Evolutionary conservation across 1,140 invertebrate species (phyloP).

Genomic region (Lordiphosa mommai): DNA sequence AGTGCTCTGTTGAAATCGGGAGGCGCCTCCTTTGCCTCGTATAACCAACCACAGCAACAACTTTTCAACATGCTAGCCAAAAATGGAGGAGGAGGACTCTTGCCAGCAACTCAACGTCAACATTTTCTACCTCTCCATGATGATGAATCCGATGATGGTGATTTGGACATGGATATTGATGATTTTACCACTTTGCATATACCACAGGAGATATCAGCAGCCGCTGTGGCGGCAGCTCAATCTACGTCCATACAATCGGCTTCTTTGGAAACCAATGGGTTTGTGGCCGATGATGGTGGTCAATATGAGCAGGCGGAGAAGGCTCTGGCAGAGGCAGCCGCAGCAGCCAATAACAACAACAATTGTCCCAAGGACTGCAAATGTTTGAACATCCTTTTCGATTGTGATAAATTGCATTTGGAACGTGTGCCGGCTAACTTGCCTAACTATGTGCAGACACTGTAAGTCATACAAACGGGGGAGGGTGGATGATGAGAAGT

Average conservation of each 20-base stretch:
- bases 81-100: slow-evolving; percentile 30
- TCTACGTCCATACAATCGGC: slow-evolving; percentile 28
- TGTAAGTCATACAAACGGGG: slow-evolving; percentile 80
- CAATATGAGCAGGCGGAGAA: slow-evolving; percentile 70
- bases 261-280: slow-evolving; percentile 68
- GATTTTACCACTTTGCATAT: slow-evolving; percentile 42
- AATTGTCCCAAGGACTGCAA: slow-evolving; percentile 82
- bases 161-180: slow-evolving; percentile 26
- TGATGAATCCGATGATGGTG: slow-evolving; percentile 44
- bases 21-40: slow-evolving; percentile 59
- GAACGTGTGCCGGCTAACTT: slow-evolving; percentile 81
- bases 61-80: slow-evolving; percentile 67
- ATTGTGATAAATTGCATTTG: slow-evolving; percentile 83
- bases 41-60: slow-evolving; percentile 69
- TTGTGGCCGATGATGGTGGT: slow-evolving; percentile 66
- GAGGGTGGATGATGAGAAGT: not conserved
- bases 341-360: slow-evolving; percentile 45
- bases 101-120: slow-evolving; percentile 20
- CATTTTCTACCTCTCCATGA: slow-evolving; percentile 38
- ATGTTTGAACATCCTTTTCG: slow-evolving; percentile 82
- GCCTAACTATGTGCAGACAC: slow-evolving; percentile 83
- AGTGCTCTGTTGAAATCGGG: slow-evolving; percentile 58
- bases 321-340: slow-evolving; percentile 48
- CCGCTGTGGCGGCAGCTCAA: slow-evolving; percentile 9
- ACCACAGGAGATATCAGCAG: slow-evolving; percentile 23